Evolutionary conservation across 1,140 invertebrate species (phyloP).

Genomic region (Caenorhabditis inopinata): DNA sequence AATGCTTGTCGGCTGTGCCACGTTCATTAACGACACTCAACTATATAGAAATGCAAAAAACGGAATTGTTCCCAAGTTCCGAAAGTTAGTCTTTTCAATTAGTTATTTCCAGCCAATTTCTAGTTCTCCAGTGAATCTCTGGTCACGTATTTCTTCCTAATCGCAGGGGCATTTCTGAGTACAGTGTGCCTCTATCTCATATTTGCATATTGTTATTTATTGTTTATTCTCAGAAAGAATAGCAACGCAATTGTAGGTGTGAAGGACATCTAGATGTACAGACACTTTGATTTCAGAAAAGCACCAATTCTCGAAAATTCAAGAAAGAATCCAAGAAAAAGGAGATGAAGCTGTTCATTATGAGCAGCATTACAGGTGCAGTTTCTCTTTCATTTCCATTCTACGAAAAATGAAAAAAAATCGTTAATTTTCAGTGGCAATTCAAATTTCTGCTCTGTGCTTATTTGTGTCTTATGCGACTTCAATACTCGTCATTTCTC

Average conservation of each 20-base stretch:
- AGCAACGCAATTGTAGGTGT: not conserved
- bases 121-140: not conserved
- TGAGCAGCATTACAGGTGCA: conserved; percentile 16
- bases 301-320: not conserved
- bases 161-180: not conserved
- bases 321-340: not conserved
- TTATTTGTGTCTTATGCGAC: not conserved
- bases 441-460: conserved; percentile 8
- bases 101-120: too few species aligned
- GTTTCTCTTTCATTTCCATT: not conserved
- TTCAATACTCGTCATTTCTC: not conserved
- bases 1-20: not conserved
- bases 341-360: conserved; percentile 18
- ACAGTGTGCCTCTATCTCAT: conserved; percentile 5
- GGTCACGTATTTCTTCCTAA: conserved; percentile 5
- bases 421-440: not conserved
- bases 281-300: not conserved
- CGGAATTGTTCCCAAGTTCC: conserved; percentile 9
- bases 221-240: not conserved
- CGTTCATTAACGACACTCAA: not conserved
- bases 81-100: not conserved
- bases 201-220: conserved; percentile 15
- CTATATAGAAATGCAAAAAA: not conserved
- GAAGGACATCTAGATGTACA: too few species aligned
- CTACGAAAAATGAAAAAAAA: too few species aligned